Evolutionary conservation across 2,888 invertebrate species (phyloP), one percentile per base, ranked within the genome.

Genomic region (Acanthosepion lycidas): DNA sequence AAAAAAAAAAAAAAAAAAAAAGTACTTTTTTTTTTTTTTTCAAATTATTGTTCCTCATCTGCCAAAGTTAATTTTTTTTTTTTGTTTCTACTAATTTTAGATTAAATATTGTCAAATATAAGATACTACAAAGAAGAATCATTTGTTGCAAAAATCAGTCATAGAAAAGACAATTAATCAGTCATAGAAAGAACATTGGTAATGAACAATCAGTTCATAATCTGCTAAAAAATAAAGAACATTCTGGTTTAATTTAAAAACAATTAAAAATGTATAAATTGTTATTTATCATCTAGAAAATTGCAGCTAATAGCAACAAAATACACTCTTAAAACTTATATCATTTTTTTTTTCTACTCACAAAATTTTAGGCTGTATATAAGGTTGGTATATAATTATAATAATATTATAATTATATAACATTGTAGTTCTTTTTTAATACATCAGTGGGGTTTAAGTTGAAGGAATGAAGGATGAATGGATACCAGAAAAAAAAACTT

Each of bases 101-200:
- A 78, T 33, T 12, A n/a, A 78, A 78, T n/a, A 15, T 15, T 33
- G 9, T n/a, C 15, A n/a, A 78, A 59, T 23, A 59, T 59, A 23
- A 18, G 4, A 78, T 5, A 15, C n/a, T 33, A n/a, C n/a, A 12
- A 78, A 0, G 33, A 78, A 78, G n/a, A 78, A 78, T 78, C 78
- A 78, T 33, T 78, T 78, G 78, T 78, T 78, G 78, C 78, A 78
- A 78, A 55, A 78, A 64, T 64, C n/a, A 78, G 78, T 78, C 78
- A 33, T 20, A 59, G 59, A 59, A 59, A 23, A 6, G 59, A 59
- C 6, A 23, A 59, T 59, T 5, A 53, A 53, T 53, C 15, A 55
- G 20, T 55, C 15, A 59, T 20, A 23, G 6, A 23, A 23, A 59
- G 20, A 23, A 59, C 59, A 59, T n/a, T 9, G n/a, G 12, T 78